Evolutionary conservation across 2,888 invertebrate species (phyloP), one percentile per base, ranked within the genome.

Genomic region (Nomada ruficornis): DNA sequence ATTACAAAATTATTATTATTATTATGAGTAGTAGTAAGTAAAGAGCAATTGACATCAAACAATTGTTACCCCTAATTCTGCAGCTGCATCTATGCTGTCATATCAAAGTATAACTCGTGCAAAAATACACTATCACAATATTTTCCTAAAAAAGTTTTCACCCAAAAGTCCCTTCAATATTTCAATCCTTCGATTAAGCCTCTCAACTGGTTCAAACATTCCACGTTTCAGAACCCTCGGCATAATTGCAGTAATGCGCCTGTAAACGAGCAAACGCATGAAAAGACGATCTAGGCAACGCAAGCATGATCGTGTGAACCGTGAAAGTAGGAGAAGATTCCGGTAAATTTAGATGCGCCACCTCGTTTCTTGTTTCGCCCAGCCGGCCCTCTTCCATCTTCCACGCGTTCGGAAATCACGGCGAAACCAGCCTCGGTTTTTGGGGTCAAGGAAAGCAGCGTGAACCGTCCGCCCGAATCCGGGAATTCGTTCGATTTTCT

Each of bases 401-500:
- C 9, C 44, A 44, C 68, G 55, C n/a, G 44, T 10, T 57, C 69
- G n/a, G 44, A 47, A 20, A n/a, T 11, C 29, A 15, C 18, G 26
- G 50, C 13, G 20, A 10, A 50, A 74, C 47, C 47, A 47, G 47
- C 59, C 26, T 4, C 15, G 50, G 59, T 36, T 57, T 77, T 82
- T 64, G 42, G 52, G 82, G 83, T 77, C 82, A 82, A 82, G 83
- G 83, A 84, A 76, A 77, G 20, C 50, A 13, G 29, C 18, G 64
- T 26, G 42, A n/a, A 47, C 55, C 2, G 20, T 20, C 47, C 13
- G 47, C 47, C 1, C 2, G 63, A 50, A 65, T 63, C 26, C 74
- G 7, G 57, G 62, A 18, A 18, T n/a, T n/a, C 63, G 72, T 85
- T 85, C 85, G 85, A 87, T 87, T 87, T 82, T 87, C 82, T 85